Evolutionary conservation across 2,797 vertebrate species (phyloP).

Genomic region (Cyprinella venusta): DNA sequence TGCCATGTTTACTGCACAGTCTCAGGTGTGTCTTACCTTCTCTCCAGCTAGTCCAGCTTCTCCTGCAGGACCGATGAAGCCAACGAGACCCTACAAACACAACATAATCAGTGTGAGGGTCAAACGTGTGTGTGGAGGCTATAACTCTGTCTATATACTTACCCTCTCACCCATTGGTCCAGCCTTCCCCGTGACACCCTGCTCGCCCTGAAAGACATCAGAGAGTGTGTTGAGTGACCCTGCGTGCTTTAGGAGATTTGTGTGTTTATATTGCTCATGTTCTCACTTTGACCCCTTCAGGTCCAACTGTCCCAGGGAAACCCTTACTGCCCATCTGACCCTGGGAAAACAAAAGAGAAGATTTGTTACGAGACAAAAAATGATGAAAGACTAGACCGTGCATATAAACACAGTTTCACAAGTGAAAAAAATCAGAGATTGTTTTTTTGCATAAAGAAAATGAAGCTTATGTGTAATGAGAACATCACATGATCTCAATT

Average conservation of each 20-base stretch:
- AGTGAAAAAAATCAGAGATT: neutral
- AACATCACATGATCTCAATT: neutral
- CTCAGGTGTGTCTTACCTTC: conserved; percentile 81
- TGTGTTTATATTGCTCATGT: conserved; percentile 34
- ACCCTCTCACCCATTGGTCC: conserved; percentile 93
- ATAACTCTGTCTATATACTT: conserved; percentile 63
- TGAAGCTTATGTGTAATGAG: neutral
- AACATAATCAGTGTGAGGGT: conserved; percentile 36
- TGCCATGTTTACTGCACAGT: neutral
- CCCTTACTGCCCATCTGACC: conserved; percentile 89
- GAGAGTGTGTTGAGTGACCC: conserved; percentile 10
- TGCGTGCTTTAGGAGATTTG: conserved; percentile 14
- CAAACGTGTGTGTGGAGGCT: neutral
- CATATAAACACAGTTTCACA: conserved; percentile 11
- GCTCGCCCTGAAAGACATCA: conserved; percentile 85
- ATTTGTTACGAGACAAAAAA: neutral
- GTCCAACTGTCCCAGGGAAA: conserved; percentile 88
- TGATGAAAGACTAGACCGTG: neutral
- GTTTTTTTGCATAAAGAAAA: neutral
- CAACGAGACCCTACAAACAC: conserved; percentile 86
- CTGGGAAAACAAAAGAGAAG: conserved; percentile 72
- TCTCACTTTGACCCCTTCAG: conserved; percentile 90
- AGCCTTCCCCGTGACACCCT: conserved; percentile 84
- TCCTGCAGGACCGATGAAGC: conserved; percentile 92
- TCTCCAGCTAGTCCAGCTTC: conserved; percentile 92